Base-by-base conservation (phyloP, 2,797 vertebrate species). In the Oreortyx pictus region DNA sequence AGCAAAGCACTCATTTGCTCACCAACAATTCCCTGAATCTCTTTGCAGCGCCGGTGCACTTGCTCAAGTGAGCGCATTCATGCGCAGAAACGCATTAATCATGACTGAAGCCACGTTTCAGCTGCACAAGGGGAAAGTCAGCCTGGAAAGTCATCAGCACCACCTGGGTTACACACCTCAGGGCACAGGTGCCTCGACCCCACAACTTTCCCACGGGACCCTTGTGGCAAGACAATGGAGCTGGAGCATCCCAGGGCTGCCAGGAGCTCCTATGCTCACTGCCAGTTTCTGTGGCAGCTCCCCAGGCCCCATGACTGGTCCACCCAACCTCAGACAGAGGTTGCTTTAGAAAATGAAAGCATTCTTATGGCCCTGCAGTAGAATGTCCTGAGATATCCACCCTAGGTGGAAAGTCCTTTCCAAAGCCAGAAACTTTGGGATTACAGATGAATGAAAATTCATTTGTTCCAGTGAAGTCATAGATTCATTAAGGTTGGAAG, bases 371-470 rank as follows among this genome's bases (percentile, higher is more conserved):
- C 23, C 17, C 59, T 61, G 15, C 15, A 35, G 35, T 7, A 5
- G 72, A 73, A 65, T 82, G 37, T 79, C 72, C 37, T 73, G 47
- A 75, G 54, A 62, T 16, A 2, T 56, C 78, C 41, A 11, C 7
- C 14, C 31, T 41, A 72, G 44, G 44, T 2, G 57, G 66, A 59
- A 93, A 77, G 78, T 64, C 14, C 24, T 50, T 82, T 75, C 70
- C 24, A 7, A 23, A 68, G 46, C 57, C 70, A 68, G 44, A 46
- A 29, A 41, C 59, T 25, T 83, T 61, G 29, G n/a, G 68, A 76
- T 87, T 79, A 82, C 14, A 31, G 20, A 46, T 84, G 83, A 90
- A 73, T 56, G 43, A 87, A 82, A 83, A 37, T 54, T 44, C 14
- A 7, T 73, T 76, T 88, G n/a, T 39, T 39, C 20, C 59, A 14